These are phyloP conservation scores for Acheta domesticus DNA, from an alignment of 2,888 invertebrate species.

Conservation along the genomic window DNA sequence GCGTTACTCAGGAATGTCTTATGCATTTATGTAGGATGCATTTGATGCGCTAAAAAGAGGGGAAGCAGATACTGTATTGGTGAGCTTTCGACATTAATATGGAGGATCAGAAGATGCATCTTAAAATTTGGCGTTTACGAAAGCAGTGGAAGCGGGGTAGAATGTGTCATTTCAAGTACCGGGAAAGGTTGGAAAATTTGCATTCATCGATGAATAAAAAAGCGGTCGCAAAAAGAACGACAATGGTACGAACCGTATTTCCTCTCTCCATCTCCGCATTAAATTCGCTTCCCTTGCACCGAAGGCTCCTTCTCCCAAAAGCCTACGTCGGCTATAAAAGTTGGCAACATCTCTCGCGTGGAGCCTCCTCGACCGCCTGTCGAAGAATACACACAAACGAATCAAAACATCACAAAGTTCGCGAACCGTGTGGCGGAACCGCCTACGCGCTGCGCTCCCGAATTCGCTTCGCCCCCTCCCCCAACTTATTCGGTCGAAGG, in stretches of 20 bases:
- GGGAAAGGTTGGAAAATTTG: not conserved
- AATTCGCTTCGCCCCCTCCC: too few relatives aligned
- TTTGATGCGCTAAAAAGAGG: not conserved
- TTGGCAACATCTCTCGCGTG: not conserved
- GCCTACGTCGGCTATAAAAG: not conserved
- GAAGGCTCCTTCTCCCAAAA: not conserved
- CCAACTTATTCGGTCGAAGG: too few relatives aligned
- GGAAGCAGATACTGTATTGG: not conserved
- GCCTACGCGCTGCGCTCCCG: too few relatives aligned
- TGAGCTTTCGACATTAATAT: not conserved
- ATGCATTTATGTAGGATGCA: slow-evolving; percentile 1
- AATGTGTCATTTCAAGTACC: not conserved
- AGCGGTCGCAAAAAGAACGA: not conserved
- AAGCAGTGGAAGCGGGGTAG: not conserved
- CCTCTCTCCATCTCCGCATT: not conserved
- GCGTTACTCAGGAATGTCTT: not conserved
- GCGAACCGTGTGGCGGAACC: not conserved
- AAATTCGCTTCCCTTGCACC: not conserved
- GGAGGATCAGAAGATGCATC: not conserved
- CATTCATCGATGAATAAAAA: not conserved
- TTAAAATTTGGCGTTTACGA: not conserved
- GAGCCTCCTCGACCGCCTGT: not conserved
- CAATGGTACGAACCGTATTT: not conserved
- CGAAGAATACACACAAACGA: slow-evolving; percentile 6
- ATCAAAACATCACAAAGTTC: not conserved